A percentile compares a stretch with the other conserved stretches of the same genome.
These are phyloP conservation scores for Spodoptera exigua DNA, from an alignment of 2,888 invertebrate species.

Conservation along the genomic window DNA sequence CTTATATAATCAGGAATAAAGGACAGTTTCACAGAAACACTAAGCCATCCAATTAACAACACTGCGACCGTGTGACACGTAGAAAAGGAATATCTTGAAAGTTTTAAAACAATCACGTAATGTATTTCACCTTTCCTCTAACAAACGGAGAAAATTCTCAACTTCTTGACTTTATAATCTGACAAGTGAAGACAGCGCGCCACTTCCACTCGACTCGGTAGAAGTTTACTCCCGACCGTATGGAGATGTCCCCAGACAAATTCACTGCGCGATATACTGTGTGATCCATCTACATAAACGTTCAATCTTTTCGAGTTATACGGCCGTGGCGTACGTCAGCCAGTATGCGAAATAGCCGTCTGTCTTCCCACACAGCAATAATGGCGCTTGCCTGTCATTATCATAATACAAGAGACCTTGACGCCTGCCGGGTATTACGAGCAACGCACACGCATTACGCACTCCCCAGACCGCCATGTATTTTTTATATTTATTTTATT, in stretches of 20 bases:
- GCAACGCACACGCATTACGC: conserved; percentile 30
- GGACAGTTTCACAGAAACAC: no score
- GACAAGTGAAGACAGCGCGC: conserved; percentile 29
- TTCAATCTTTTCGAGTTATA: conserved; percentile 41
- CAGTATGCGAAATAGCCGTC: conserved; percentile 28
- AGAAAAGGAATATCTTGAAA: background rate
- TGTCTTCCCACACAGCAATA: conserved; percentile 29
- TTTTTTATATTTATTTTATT: conserved; percentile 52
- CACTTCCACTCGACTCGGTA: background rate
- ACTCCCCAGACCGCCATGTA: conserved; percentile 29
- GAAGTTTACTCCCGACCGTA: conserved; percentile 22
- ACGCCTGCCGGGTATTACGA: conserved; percentile 41
- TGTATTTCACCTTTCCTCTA: conserved; percentile 1
- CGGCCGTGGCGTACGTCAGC: conserved; percentile 13
- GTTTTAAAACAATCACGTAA: conserved; percentile 9
- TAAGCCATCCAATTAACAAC: no score
- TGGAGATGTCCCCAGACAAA: conserved; percentile 48
- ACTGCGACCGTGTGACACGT: background rate
- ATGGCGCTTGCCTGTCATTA: conserved; percentile 43
- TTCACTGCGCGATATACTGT: conserved; percentile 20
- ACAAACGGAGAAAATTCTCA: conserved; percentile 26
- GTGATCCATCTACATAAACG: conserved; percentile 51
- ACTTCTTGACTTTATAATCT: conserved; percentile 24
- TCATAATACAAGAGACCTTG: conserved; percentile 52
- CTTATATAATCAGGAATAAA: background rate